These are phyloP conservation scores for Tachystola acroxantha DNA, from an alignment of 2,888 invertebrate species.

Conservation along the genomic window DNA sequence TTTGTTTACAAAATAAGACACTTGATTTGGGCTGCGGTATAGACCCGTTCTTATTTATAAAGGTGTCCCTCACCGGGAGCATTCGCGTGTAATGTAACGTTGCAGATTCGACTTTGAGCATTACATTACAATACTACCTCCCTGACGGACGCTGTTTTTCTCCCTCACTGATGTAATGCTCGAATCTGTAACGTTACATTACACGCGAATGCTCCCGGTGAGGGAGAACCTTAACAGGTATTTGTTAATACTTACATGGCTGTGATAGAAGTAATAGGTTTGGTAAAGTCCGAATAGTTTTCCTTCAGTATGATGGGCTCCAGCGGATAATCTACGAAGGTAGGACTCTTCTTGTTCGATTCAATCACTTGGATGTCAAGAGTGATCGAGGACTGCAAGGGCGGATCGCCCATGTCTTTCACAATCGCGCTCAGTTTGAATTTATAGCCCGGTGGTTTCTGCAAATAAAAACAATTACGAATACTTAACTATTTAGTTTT, in stretches of 20 bases:
- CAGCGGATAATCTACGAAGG: slow-evolving; percentile 80
- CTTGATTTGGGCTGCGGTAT: too few relatives aligned
- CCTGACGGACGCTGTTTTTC: too few relatives aligned
- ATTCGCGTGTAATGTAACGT: too few relatives aligned
- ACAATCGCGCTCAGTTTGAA: slow-evolving; percentile 87
- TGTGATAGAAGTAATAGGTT: slow-evolving; percentile 82
- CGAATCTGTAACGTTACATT: too few relatives aligned
- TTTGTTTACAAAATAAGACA: too few relatives aligned
- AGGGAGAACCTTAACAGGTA: neutral
- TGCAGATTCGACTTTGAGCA: too few relatives aligned
- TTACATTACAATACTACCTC: too few relatives aligned
- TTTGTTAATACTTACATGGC: slow-evolving; percentile 79
- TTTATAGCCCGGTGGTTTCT: slow-evolving; percentile 81
- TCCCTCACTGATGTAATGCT: too few relatives aligned
- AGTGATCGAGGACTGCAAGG: slow-evolving; percentile 84
- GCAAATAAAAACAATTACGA: slow-evolving; percentile 25
- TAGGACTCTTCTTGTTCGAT: slow-evolving; percentile 91
- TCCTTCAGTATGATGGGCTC: slow-evolving; percentile 84
- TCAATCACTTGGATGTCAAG: slow-evolving; percentile 91
- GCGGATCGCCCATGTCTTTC: slow-evolving; percentile 84
- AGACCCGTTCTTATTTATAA: too few relatives aligned
- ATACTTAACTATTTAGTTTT: too few relatives aligned
- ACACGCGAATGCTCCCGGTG: too few relatives aligned
- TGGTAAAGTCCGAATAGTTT: slow-evolving; percentile 84
- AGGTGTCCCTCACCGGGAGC: too few relatives aligned